Base-by-base conservation (phyloP, 2,888 invertebrate genomes). In the Sminthurinus aureus region DNA sequence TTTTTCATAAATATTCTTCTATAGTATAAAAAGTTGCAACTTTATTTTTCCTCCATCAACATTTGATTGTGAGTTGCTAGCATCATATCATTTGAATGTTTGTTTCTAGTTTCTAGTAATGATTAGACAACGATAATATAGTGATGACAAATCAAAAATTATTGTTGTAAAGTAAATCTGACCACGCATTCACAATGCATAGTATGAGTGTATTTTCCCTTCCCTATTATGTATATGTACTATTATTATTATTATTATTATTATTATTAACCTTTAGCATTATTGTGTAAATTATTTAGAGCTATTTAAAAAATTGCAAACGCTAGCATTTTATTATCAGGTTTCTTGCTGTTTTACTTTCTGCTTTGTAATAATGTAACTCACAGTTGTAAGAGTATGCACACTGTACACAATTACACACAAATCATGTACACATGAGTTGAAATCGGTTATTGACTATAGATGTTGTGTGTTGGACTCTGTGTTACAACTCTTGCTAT, bases 381-480 rank as follows among this genome's bases (percentile, higher is more conserved):
- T 26, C 24, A 26, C 13, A 20, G 20, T 24, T 24, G 24, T 26
- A 26, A 38, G 38, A 38, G 15, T 12, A 24, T 6, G 71, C 26
- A 71, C 71, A 69, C 0, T n/a, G 64, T 64, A 69, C n/a, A 69
- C 22, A 18, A 22, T 69, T 0, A n/a, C 22, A n/a, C 20, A 9
- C 20, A 22, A 69, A 1, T 69, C 22, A 18, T 64, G 20, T 20
- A 69, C n/a, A 71, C 71, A 24, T 1, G 2, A 8, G 22, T 71
- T 71, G 13, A 71, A 71, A 71, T 71, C 71, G 71, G 71, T 71
- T 71, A 71, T 71, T 71, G 71, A 71, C 71, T 71, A 12, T 11
- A 15, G 0, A 8, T 22, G 9, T 64, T 64, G 24, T 11, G 20
- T 22, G 9, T 64, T 64, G 20, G 69, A n/a, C 20, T 69, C 22